phyloP scores from a whole-genome alignment of 2,797 vertebrate species.

The Eurystomus glaucurus region DNA sequence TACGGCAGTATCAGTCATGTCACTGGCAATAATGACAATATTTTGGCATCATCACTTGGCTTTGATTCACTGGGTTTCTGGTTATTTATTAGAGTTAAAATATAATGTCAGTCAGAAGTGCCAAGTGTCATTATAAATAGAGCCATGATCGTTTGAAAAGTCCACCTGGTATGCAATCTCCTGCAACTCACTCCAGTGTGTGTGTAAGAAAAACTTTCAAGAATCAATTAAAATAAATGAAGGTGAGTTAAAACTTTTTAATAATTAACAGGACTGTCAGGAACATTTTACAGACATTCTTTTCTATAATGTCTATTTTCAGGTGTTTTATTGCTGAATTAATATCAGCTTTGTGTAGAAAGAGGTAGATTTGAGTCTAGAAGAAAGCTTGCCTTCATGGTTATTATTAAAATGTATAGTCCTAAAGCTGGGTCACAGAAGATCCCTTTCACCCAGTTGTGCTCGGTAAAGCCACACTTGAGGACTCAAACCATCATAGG shows the following conservation, averaged over 20 bases:
- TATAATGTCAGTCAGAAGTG: conserved; percentile 8
- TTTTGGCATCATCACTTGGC: conserved; percentile 18
- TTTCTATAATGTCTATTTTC: background rate
- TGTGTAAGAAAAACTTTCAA: background rate
- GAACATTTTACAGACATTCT: background rate
- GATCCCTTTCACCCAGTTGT: background rate
- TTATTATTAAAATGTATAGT: background rate
- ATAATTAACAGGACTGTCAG: background rate
- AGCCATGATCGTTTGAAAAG: background rate
- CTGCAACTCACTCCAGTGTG: background rate
- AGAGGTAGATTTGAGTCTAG: background rate
- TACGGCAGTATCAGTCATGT: background rate
- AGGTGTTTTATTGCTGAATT: background rate
- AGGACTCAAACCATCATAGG: background rate
- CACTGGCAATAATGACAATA: conserved; percentile 17
- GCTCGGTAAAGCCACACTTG: background rate
- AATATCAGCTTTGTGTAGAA: background rate
- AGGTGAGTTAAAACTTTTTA: background rate
- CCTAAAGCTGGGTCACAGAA: background rate
- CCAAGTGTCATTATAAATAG: conserved; percentile 53
- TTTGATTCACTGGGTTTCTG: conserved; percentile 20
- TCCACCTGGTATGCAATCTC: background rate
- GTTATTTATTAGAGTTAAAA: conserved; percentile 50
- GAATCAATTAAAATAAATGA: background rate
- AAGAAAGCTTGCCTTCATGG: background rate